Evolutionary conservation across 2,113 vertebrate genomes (phyloP), one percentile per base, ranked within the genome.

Genomic region (Myodes glareolus): DNA sequence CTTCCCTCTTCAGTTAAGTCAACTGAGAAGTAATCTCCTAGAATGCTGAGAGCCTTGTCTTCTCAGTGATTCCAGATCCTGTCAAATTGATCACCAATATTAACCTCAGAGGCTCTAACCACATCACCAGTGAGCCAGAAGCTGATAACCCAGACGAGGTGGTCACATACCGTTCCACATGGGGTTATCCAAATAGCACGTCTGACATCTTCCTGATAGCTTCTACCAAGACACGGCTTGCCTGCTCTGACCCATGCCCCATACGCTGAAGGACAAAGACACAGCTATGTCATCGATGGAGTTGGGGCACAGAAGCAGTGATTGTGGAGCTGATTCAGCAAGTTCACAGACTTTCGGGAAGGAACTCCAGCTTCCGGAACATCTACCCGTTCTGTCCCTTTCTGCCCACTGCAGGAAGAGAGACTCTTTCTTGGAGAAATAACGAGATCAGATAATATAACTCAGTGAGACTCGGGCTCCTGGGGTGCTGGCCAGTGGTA

Each of bases 181-280:
- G 9, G 4, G 31, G 16, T 31, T 4, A 29, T 61, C 72, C 73
- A 50, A 63, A 52, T 1, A 12, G 27, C 0, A 0, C 10, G 12
- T 14, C 55, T 25, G 17, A 3, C 85, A 17, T 23, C 33, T 23
- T 73, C 39, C 92, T 13, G 12, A 21, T 0, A 13, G 61, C 21
- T 70, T 8, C 76, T 3, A 67, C 70, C 29, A 70, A 72, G 76
- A 45, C 5, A 16, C 3, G 0, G 45, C 10, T 14, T 52, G 55
- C 50, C 52, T 13, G 21, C 6, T 21, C 7, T 39, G 25, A 12
- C 42, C 23, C 13, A 36, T 21, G 27, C 47, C 31, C 31, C 27
- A 61, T 13, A 9, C 3, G 5, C 17, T 6, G 27, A 72, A 47
- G 63, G 52, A 52, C 14, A n/a, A 76, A 17, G 47, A 58, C 14